phyloP scores from a whole-genome alignment of 2,797 vertebrate genomes.

The Fringilla coelebs region DNA sequence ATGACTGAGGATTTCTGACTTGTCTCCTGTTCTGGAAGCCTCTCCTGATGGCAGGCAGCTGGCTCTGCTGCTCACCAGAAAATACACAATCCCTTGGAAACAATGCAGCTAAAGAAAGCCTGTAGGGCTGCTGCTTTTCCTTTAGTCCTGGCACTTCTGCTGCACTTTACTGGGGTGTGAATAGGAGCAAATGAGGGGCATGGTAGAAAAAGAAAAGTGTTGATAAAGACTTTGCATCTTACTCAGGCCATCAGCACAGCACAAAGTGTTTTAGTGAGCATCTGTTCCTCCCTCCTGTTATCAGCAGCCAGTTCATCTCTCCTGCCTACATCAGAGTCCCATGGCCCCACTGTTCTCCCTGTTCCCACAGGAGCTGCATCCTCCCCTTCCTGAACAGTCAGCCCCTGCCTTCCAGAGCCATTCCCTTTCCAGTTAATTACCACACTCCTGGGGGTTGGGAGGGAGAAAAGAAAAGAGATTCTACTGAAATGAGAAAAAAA shows the following conservation, averaged over 20 bases:
- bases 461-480: neutral
- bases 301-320: neutral
- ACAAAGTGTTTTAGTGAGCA: neutral
- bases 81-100: neutral
- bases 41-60: neutral
- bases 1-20: neutral
- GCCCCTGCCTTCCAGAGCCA: neutral
- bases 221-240: neutral
- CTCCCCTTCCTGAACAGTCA: neutral
- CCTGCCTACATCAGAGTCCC: neutral
- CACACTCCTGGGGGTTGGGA: neutral
- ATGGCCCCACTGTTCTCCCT: neutral
- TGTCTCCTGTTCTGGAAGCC: neutral
- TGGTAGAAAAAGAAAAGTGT: neutral
- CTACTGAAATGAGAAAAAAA: neutral
- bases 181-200: neutral
- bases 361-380: neutral
- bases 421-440: neutral
- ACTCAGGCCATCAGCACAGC: neutral
- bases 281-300: neutral
- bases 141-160: neutral
- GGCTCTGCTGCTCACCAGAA: neutral
- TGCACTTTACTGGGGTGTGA: neutral
- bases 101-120: neutral
- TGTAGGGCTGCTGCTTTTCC: neutral